Evolutionary conservation across 2,797 vertebrate genomes (phyloP).

Genomic region (Vireo griseus): DNA sequence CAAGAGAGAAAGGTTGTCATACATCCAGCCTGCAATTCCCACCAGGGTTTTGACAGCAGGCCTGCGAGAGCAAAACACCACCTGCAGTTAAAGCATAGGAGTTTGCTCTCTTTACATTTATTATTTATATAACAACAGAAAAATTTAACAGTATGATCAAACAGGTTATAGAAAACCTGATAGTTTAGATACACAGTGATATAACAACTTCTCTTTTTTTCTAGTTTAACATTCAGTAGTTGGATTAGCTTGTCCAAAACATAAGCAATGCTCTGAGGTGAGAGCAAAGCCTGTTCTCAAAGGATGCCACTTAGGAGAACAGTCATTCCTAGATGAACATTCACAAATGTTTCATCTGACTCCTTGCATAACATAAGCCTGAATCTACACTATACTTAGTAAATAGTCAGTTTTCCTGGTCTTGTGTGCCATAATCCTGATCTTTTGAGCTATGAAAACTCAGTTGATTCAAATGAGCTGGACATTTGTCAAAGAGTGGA

Average conservation of each 20-base stretch:
- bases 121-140: conserved; percentile 31
- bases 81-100: conserved; percentile 4
- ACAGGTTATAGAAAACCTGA: background rate
- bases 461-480: background rate
- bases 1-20: background rate
- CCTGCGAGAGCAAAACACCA: background rate
- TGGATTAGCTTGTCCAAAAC: background rate
- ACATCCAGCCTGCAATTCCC: background rate
- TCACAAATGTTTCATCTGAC: background rate
- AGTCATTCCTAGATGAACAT: background rate
- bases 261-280: background rate
- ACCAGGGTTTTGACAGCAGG: background rate
- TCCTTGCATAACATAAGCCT: background rate
- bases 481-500: background rate
- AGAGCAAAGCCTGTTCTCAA: background rate
- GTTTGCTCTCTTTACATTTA: background rate
- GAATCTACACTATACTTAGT: background rate
- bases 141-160: conserved; percentile 35
- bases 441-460: background rate
- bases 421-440: background rate
- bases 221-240: background rate
- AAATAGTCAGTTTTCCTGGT: background rate
- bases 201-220: background rate
- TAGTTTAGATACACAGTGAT: background rate
- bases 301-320: background rate